Conservation (phyloP, 2,797 vertebrate species). For the Dromococcyx pavoninus region DNA sequence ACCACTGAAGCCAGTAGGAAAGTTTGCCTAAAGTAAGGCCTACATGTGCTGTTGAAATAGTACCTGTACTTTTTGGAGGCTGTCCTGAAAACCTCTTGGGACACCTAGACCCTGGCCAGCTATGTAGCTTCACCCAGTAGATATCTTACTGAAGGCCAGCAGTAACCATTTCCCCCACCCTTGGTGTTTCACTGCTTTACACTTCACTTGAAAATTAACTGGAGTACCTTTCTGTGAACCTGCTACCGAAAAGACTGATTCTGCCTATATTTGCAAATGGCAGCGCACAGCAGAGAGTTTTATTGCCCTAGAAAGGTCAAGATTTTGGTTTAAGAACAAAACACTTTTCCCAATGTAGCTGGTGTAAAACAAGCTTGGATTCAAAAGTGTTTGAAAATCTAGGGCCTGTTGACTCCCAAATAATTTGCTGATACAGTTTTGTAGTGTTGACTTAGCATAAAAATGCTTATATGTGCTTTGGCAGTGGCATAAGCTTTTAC, state of each 20-base stretch:
- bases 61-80: not conserved
- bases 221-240: not conserved
- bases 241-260: not conserved
- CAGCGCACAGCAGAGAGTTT: not conserved
- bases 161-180: not conserved
- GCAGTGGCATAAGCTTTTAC: not conserved
- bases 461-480: not conserved
- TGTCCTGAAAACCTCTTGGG: fast-evolving
- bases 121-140: not conserved
- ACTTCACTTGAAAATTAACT: not conserved
- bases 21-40: not conserved
- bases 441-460: not conserved
- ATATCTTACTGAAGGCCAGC: not conserved
- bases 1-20: not conserved
- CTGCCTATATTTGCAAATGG: not conserved
- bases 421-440: not conserved
- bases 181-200: not conserved
- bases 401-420: not conserved
- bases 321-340: not conserved
- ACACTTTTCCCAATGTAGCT: not conserved
- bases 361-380: not conserved
- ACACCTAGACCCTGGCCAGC: not conserved
- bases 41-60: not conserved
- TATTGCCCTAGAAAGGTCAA: not conserved
- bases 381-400: not conserved